A percentile compares a stretch with the other conserved stretches of the same genome.
Evolutionary conservation across 2,113 vertebrate genomes (phyloP).

Genomic region (Heloderma charlesbogerti): DNA sequence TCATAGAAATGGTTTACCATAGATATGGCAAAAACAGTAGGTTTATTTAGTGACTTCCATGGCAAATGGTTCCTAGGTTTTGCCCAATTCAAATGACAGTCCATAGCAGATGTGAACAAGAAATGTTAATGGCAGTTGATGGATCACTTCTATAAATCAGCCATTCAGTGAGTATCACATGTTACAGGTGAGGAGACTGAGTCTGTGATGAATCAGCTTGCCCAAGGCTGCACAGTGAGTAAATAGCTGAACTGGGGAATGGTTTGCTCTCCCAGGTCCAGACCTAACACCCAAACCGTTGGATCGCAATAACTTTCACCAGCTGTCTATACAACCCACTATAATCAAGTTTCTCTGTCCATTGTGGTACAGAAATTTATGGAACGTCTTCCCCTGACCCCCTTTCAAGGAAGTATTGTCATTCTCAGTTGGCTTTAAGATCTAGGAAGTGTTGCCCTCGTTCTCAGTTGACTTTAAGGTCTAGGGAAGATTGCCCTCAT

Average conservation of each 20-base stretch:
- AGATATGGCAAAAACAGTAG: neutral
- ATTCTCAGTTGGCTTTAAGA: neutral
- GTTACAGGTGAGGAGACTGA: neutral
- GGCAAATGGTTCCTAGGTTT: neutral
- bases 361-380: neutral
- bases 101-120: neutral
- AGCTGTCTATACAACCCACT: neutral
- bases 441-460: neutral
- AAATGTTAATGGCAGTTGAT: neutral
- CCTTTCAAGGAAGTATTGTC: neutral
- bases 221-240: neutral
- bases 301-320: too few relatives aligned
- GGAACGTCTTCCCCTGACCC: neutral
- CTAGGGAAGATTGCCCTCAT: neutral
- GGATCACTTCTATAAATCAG: neutral
- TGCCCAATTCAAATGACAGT: neutral
- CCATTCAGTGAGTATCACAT: neutral
- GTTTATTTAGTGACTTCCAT: neutral
- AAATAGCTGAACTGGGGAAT: constrained; percentile 1
- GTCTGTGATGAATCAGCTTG: neutral
- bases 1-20: neutral
- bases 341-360: neutral
- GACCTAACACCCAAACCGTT: neutral
- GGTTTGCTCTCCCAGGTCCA: neutral
- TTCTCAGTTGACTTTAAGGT: neutral